A percentile compares a stretch with the other conserved stretches of the same genome.
These are phyloP conservation scores for Geotrypetes seraphini DNA, from an alignment of 2,797 vertebrate species.

Conservation along the genomic window DNA sequence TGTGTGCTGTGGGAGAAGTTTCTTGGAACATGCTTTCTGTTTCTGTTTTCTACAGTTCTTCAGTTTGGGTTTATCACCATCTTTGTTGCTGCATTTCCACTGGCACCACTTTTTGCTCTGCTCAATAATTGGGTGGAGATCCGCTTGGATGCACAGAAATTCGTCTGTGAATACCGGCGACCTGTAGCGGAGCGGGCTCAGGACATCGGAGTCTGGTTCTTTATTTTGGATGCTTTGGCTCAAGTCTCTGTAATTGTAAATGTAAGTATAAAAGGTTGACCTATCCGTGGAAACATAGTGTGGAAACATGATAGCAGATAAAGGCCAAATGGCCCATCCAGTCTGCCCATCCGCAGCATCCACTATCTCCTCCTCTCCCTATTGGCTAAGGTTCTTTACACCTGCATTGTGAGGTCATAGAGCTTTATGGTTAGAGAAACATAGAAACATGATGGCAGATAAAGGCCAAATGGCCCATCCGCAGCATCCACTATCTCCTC, in stretches of 20 bases:
- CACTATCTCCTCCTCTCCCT: too few relatives aligned
- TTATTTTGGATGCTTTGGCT: slow-evolving; percentile 60
- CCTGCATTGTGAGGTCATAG: too few relatives aligned
- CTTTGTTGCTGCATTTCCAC: slow-evolving; percentile 64
- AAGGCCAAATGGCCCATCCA: too few relatives aligned
- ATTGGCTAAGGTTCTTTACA: too few relatives aligned
- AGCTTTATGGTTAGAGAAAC: too few relatives aligned
- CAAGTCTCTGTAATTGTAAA: slow-evolving; percentile 61
- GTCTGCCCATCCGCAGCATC: too few relatives aligned
- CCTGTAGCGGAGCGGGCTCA: slow-evolving; percentile 59
- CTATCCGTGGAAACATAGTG: too few relatives aligned
- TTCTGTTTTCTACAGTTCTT: slow-evolving; percentile 37
- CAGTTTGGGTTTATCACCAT: slow-evolving; percentile 73
- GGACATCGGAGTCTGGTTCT: slow-evolving; percentile 65
- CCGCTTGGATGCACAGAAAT: slow-evolving; percentile 61
- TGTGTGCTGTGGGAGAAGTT: neutral
- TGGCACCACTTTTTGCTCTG: slow-evolving; percentile 62
- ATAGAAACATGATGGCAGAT: too few relatives aligned
- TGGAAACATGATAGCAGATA: too few relatives aligned
- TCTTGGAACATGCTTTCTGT: neutral
- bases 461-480: too few relatives aligned
- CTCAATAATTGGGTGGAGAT: slow-evolving; percentile 70
- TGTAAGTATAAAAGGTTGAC: slow-evolving; percentile 40
- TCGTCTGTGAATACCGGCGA: slow-evolving; percentile 59
- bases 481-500: too few relatives aligned